phyloP scores from a whole-genome alignment of 2,888 invertebrate genomes.

The Rhingia rostrata region DNA sequence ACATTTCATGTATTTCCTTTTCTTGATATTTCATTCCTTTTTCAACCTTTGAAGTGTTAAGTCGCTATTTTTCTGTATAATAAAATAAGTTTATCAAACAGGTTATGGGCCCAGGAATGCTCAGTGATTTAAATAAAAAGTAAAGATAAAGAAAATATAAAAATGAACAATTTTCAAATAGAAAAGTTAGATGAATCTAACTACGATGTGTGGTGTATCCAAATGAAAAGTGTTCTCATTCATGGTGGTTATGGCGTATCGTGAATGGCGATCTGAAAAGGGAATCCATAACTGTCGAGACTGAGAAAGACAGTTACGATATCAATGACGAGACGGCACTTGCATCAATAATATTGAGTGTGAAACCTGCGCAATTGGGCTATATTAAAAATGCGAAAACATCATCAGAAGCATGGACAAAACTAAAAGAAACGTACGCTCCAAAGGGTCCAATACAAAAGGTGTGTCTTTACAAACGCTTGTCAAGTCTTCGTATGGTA shows the following conservation, averaged over 20 bases:
- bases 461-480: conserved; percentile 53
- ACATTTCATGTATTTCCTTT: too few species aligned
- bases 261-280: conserved; percentile 29
- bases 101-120: conserved; percentile 64
- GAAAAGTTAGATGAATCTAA: conserved; percentile 41
- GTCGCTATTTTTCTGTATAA: background rate
- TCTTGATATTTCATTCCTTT: background rate
- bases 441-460: conserved; percentile 56
- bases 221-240: conserved; percentile 51
- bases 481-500: conserved; percentile 34
- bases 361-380: conserved; percentile 54
- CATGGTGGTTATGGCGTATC: conserved; percentile 46
- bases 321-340: conserved; percentile 55
- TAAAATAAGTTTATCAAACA: background rate
- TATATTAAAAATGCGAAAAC: conserved; percentile 56
- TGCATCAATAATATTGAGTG: conserved; percentile 42
- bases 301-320: conserved; percentile 39
- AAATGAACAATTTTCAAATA: conserved; percentile 35
- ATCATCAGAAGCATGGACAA: conserved; percentile 58
- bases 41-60: background rate
- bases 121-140: conserved; percentile 6
- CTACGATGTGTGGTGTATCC: conserved; percentile 34
- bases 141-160: conserved; percentile 12
- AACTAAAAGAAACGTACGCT: conserved; percentile 33
- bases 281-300: conserved; percentile 36